phyloP scores from a whole-genome alignment of 1,140 invertebrate species.

The Lycorma delicatula region DNA sequence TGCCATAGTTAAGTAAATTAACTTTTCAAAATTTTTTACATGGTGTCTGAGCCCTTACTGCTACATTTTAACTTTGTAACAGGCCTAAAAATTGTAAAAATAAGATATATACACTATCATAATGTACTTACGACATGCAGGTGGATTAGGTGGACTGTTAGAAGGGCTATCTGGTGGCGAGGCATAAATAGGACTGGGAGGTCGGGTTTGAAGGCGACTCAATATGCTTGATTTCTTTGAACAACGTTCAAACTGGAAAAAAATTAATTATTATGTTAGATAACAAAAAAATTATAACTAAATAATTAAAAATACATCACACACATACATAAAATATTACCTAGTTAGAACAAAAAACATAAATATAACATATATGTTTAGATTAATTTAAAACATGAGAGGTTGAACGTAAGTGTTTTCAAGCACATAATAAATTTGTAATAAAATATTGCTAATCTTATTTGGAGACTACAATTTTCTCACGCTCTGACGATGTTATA shows the following conservation, averaged over 20 bases:
- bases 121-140: conserved; percentile 32
- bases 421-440: too few relatives aligned
- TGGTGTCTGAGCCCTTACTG: neutral
- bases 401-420: too few relatives aligned
- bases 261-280: conserved; percentile 3
- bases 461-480: too few relatives aligned
- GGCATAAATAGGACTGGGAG: conserved; percentile 71
- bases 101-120: too few relatives aligned
- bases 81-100: neutral
- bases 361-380: too few relatives aligned
- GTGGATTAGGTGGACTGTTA: conserved; percentile 45
- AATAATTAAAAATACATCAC: too few relatives aligned
- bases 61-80: neutral
- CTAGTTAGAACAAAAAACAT: too few relatives aligned
- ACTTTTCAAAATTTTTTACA: neutral
- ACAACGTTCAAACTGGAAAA: conserved; percentile 49
- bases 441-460: too few relatives aligned
- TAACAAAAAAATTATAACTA: neutral
- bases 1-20: too few relatives aligned
- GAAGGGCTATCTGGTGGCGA: conserved; percentile 76
- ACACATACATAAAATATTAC: too few relatives aligned
- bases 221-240: conserved; percentile 48
- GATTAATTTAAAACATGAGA: too few relatives aligned
- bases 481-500: too few relatives aligned
- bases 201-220: conserved; percentile 63